phyloP scores from a whole-genome alignment of 2,113 vertebrate genomes.

The Nibea albiflora region DNA sequence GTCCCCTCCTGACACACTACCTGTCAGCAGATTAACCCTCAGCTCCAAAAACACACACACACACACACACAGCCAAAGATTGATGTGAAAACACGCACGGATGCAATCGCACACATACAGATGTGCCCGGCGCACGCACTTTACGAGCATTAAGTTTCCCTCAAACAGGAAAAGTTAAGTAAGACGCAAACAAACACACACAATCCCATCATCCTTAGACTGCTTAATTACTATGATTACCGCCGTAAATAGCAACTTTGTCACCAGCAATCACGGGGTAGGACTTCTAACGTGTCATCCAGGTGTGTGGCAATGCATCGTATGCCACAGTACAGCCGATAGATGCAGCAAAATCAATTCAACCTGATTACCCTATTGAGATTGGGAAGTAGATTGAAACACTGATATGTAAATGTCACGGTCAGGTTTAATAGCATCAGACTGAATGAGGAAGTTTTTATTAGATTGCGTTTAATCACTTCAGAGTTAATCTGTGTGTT shows the following conservation, averaged over 20 bases:
- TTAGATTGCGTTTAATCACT: conserved; percentile 34
- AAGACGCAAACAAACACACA: conserved; percentile 70
- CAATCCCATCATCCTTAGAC: conserved; percentile 66
- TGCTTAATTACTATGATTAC: conserved; percentile 78
- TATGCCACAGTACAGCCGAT: conserved; percentile 10
- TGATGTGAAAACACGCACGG: conserved; percentile 10
- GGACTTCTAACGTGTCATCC: conserved; percentile 56
- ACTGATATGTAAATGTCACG: conserved; percentile 5
- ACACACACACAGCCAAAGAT: conserved; percentile 55
- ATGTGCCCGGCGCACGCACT: conserved; percentile 45
- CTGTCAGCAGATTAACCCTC: conserved; percentile 75
- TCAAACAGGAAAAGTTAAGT: conserved; percentile 73
- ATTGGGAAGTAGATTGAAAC: background rate
- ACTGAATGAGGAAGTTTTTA: conserved; percentile 30
- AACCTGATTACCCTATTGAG: background rate
- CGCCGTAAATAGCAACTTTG: conserved; percentile 69
- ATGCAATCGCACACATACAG: conserved; percentile 39
- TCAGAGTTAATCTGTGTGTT: conserved; percentile 12
- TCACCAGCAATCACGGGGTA: conserved; percentile 69
- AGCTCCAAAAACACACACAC: conserved; percentile 65
- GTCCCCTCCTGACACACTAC: conserved; percentile 79
- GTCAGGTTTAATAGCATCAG: background rate
- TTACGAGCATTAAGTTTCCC: conserved; percentile 47
- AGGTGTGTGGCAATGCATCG: conserved; percentile 30
- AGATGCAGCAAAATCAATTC: conserved; percentile 31